phyloP scores from a whole-genome alignment of 2,113 vertebrate genomes.

The Etheostoma spectabile region DNA sequence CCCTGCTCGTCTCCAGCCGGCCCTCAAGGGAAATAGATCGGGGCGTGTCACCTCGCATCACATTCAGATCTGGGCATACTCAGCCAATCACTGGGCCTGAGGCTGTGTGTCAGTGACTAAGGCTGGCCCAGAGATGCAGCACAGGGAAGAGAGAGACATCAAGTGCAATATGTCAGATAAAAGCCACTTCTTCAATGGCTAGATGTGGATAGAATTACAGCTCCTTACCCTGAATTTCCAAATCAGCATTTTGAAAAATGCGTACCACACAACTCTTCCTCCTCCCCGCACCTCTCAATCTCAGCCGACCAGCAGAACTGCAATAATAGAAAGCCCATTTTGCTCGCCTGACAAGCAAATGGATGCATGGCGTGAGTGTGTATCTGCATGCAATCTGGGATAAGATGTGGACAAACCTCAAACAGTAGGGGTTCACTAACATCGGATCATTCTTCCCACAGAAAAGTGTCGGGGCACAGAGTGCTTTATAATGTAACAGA shows the following conservation, averaged over 20 bases:
- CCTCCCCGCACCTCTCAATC: conserved; percentile 17
- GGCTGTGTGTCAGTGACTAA: conserved; percentile 72
- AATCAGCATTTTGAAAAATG: conserved; percentile 1
- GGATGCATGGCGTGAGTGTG: conserved; percentile 24
- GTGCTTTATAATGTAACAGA: conserved; percentile 59
- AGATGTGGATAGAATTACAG: conserved; percentile 15
- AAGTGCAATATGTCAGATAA: not conserved
- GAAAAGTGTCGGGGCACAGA: conserved; percentile 28
- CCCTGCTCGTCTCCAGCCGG: conserved; percentile 29
- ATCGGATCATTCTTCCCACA: conserved; percentile 34
- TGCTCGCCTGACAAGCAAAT: conserved; percentile 46
- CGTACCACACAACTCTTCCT: conserved; percentile 5
- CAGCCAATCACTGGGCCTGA: conserved; percentile 30
- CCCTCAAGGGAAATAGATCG: conserved; percentile 46
- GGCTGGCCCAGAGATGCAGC: conserved; percentile 46
- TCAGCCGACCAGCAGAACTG: conserved; percentile 23
- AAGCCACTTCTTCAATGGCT: not conserved
- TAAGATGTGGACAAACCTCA: conserved; percentile 47
- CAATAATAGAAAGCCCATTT: conserved; percentile 44
- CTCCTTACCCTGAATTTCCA: conserved; percentile 1
- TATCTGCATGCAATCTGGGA: conserved; percentile 51
- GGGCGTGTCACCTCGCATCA: conserved; percentile 52
- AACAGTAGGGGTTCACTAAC: conserved; percentile 48
- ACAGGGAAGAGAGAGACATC: not conserved
- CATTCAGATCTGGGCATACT: conserved; percentile 30